These are phyloP conservation scores for Stegophylla sp. DNA, from an alignment of 2,888 invertebrate genomes.

Conservation along the genomic window DNA sequence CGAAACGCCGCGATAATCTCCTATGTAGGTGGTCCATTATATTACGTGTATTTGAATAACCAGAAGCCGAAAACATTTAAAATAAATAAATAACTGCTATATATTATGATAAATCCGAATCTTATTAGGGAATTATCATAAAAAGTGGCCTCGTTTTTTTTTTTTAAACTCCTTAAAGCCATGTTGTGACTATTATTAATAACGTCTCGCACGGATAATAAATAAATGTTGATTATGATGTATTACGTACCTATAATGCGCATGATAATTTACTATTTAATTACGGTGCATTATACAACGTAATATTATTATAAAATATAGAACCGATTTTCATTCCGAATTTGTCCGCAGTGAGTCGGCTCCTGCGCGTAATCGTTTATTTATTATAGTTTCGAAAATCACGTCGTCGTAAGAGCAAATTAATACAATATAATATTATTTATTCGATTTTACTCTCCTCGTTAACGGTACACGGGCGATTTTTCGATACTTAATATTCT, in stretches of 20 bases:
- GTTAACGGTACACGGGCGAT: no score
- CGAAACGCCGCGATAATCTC: background rate
- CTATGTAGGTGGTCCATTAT: slow-evolving; percentile 38
- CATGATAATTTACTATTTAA: no score
- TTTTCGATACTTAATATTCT: no score
- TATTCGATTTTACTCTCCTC: no score
- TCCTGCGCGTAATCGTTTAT: no score
- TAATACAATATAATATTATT: no score
- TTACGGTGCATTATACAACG: no score
- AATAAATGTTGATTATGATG: background rate
- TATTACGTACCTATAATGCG: background rate
- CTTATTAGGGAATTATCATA: background rate
- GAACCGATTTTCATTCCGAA: background rate
- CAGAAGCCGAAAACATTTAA: slow-evolving; percentile 19
- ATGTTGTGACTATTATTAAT: background rate
- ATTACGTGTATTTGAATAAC: slow-evolving; percentile 20
- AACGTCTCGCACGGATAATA: background rate
- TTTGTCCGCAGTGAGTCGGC: no score
- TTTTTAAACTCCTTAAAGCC: slow-evolving; percentile 18
- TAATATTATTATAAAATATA: no score
- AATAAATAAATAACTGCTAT: background rate
- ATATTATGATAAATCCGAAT: background rate
- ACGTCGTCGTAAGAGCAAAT: no score
- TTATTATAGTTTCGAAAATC: no score
- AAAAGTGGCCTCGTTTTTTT: background rate